A percentile compares a stretch with the other conserved stretches of the same genome.
Evolutionary conservation across 1,140 invertebrate species (phyloP).

Genomic region (Schlechtendalia chinensis): DNA sequence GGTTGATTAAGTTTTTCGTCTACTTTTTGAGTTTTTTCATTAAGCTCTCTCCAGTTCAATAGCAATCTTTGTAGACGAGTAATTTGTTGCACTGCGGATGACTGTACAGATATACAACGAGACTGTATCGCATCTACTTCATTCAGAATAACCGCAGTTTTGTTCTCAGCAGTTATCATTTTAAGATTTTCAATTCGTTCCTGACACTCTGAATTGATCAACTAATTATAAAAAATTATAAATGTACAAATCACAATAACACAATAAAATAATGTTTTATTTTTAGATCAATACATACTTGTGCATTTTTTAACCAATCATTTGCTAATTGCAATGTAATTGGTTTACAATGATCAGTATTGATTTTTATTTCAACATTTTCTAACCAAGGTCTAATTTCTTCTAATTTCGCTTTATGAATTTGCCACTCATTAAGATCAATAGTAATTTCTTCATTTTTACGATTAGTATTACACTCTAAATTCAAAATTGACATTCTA

Average conservation of each 20-base stretch:
- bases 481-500: conserved; percentile 38
- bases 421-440: conserved; percentile 65
- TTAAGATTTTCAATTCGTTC: conserved; percentile 61
- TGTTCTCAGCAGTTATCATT: conserved; percentile 68
- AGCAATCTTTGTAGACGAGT: conserved; percentile 77
- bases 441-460: conserved; percentile 67
- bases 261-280: not conserved
- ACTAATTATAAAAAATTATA: conserved; percentile 52
- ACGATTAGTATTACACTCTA: conserved; percentile 34
- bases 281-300: conserved; percentile 51
- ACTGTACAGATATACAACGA: conserved; percentile 73
- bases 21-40: conserved; percentile 69
- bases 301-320: conserved; percentile 65
- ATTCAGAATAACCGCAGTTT: conserved; percentile 66
- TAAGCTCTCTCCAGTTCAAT: conserved; percentile 76
- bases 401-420: conserved; percentile 74
- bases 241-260: not conserved
- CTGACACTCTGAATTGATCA: conserved; percentile 60
- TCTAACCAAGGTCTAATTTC: conserved; percentile 86
- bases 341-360: conserved; percentile 69
- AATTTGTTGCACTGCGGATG: conserved; percentile 69
- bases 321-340: conserved; percentile 75
- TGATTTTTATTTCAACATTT: conserved; percentile 75
- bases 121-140: conserved; percentile 80
- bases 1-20: conserved; percentile 71